These are phyloP conservation scores for Mycalesis mineus DNA, from an alignment of 2,888 invertebrate species.

Conservation along the genomic window DNA sequence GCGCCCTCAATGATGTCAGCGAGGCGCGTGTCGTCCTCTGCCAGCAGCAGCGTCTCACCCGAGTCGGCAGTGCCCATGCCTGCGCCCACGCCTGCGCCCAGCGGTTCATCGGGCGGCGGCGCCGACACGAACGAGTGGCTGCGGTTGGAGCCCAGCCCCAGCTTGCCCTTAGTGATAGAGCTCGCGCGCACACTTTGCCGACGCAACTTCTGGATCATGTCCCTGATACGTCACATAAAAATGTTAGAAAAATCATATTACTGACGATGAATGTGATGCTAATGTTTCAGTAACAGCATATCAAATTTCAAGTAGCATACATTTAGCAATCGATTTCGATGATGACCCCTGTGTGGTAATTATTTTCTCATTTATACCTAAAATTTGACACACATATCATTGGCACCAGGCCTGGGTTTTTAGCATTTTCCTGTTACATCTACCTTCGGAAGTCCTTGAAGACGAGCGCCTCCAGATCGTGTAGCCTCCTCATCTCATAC, in stretches of 20 bases:
- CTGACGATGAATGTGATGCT: too few relatives aligned
- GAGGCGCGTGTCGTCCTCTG: conserved; percentile 58
- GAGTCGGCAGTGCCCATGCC: conserved; percentile 49
- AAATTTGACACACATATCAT: too few relatives aligned
- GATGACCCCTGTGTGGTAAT: too few relatives aligned
- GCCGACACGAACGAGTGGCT: conserved; percentile 24
- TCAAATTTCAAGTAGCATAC: too few relatives aligned
- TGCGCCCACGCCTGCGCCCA: conserved; percentile 19
- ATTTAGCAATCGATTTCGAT: too few relatives aligned
- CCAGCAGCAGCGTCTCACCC: conserved; percentile 62
- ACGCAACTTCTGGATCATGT: conserved; percentile 93
- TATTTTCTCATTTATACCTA: too few relatives aligned
- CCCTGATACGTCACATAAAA: conserved; percentile 77
- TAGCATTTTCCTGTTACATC: too few relatives aligned
- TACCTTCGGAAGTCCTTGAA: conserved; percentile 94
- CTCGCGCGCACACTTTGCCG: conserved; percentile 89
- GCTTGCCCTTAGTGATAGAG: conserved; percentile 86
- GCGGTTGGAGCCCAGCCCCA: conserved; percentile 84
- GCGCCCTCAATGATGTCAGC: conserved; percentile 76
- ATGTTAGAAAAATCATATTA: too few relatives aligned
- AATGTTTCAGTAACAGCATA: too few relatives aligned
- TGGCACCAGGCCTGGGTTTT: too few relatives aligned
- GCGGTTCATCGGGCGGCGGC: conserved; percentile 65
- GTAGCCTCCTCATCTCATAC: conserved; percentile 92
- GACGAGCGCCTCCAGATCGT: conserved; percentile 94